Evolutionary conservation across 1,140 invertebrate genomes (phyloP).

Genomic region (Aphelenchoides avenae): DNA sequence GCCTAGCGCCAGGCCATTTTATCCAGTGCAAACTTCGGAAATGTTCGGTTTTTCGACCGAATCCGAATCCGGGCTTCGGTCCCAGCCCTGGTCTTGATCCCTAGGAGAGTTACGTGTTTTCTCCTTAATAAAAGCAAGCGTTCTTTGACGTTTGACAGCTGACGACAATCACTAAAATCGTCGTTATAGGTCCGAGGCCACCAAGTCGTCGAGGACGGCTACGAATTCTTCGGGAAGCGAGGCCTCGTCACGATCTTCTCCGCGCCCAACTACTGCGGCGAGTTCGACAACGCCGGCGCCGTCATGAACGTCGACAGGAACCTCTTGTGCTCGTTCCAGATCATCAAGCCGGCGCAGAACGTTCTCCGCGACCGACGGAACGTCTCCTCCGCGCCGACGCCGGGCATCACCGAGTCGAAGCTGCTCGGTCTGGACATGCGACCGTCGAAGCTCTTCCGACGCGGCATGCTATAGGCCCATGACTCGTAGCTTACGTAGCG

Average conservation of each 20-base stretch:
- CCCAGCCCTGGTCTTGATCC: too few relatives aligned
- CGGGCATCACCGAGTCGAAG: constrained; percentile 12
- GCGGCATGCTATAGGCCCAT: constrained; percentile 29
- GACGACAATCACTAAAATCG: neutral
- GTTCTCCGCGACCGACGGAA: constrained; percentile 31
- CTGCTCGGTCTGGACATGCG: constrained; percentile 28
- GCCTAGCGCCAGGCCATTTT: too few relatives aligned
- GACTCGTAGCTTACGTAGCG: neutral
- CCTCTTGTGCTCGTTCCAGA: constrained; percentile 71
- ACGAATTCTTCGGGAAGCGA: constrained; percentile 65
- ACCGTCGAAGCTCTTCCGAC: constrained; percentile 19
- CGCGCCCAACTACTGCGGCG: constrained; percentile 64
- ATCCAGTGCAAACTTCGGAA: too few relatives aligned
- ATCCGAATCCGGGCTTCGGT: too few relatives aligned
- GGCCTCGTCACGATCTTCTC: constrained; percentile 56
- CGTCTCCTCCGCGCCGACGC: neutral
- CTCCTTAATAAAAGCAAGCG: too few relatives aligned
- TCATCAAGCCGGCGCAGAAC: constrained; percentile 28
- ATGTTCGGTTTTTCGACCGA: too few relatives aligned
- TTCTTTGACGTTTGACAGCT: neutral
- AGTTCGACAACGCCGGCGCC: constrained; percentile 66
- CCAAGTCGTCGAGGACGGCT: constrained; percentile 63
- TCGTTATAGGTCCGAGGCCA: constrained; percentile 37
- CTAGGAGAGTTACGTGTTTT: too few relatives aligned
- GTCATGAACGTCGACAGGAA: constrained; percentile 81